These are phyloP conservation scores for Pungitius pungitius DNA, from an alignment of 2,113 vertebrate species.

Conservation along the genomic window DNA sequence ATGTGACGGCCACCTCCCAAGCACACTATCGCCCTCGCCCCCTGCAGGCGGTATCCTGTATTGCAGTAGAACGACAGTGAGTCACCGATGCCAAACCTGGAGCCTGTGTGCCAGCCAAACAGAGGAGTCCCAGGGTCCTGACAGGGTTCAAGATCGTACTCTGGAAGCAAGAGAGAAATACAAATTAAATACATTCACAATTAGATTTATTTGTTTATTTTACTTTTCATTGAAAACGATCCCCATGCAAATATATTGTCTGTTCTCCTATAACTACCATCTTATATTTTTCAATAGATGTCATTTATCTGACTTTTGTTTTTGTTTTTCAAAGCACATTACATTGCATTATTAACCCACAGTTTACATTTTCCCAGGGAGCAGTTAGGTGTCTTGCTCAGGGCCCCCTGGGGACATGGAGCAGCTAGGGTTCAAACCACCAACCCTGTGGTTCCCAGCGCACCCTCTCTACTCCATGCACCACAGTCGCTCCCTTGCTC, in stretches of 20 bases:
- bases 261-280: too few relatives aligned
- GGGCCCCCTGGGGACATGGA: too few relatives aligned
- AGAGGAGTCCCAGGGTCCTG: constrained; percentile 75
- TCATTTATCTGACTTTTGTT: too few relatives aligned
- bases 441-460: too few relatives aligned
- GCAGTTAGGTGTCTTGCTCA: too few relatives aligned
- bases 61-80: constrained; percentile 76
- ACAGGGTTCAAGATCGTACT: constrained; percentile 82
- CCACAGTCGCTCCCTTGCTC: too few relatives aligned
- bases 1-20: constrained; percentile 82
- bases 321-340: too few relatives aligned
- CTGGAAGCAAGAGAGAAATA: constrained; percentile 51
- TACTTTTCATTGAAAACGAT: constrained; percentile 3
- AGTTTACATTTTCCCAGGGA: too few relatives aligned
- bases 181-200: background rate
- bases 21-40: constrained; percentile 74
- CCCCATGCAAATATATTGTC: background rate
- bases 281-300: too few relatives aligned
- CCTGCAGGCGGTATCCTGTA: constrained; percentile 81
- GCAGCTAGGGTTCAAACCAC: too few relatives aligned
- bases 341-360: too few relatives aligned
- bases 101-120: constrained; percentile 76
- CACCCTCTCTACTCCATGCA: too few relatives aligned
- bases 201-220: background rate
- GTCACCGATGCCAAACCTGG: constrained; percentile 78